These are phyloP conservation scores for Astropecten irregularis DNA, from an alignment of 53 echinoderm and acorn worm genomes.

Conservation along the genomic window DNA sequence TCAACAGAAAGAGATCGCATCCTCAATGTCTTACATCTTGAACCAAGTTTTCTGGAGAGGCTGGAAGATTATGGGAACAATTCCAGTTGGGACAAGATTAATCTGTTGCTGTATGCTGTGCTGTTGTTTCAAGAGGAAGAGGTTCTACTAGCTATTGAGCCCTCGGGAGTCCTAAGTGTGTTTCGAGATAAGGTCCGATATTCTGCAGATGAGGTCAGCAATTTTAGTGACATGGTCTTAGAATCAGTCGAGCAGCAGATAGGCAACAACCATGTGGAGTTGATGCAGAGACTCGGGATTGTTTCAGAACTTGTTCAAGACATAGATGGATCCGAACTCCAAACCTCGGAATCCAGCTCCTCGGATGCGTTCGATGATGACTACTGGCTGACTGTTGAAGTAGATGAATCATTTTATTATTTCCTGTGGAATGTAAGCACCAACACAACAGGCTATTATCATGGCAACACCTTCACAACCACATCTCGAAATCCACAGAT, in stretches of 20 bases:
- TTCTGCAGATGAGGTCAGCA: neutral
- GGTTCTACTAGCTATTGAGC: constrained; percentile 4
- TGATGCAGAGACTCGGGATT: neutral
- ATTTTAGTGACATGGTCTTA: neutral
- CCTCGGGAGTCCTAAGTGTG: neutral
- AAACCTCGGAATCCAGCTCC: neutral
- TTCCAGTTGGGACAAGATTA: neutral
- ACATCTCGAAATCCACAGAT: constrained; percentile 15
- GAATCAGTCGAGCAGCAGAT: neutral
- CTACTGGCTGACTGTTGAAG: neutral
- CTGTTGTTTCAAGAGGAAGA: constrained; percentile 35
- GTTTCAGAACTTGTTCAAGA: constrained; percentile 17
- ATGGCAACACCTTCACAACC: neutral
- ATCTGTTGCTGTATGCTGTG: neutral
- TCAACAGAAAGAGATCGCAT: neutral
- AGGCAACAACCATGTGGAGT: neutral
- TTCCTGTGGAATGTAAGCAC: constrained; percentile 18
- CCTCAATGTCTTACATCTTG: neutral
- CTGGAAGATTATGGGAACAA: neutral
- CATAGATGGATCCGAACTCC: neutral
- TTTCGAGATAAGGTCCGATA: constrained; percentile 1
- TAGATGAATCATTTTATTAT: constrained; percentile 17
- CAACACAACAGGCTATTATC: neutral
- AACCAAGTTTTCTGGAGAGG: neutral
- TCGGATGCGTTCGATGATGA: neutral